A percentile compares a stretch with the other conserved stretches of the same genome.
Evolutionary conservation across 2,113 vertebrate genomes (phyloP).

Genomic region (Gobiocypris rarus): DNA sequence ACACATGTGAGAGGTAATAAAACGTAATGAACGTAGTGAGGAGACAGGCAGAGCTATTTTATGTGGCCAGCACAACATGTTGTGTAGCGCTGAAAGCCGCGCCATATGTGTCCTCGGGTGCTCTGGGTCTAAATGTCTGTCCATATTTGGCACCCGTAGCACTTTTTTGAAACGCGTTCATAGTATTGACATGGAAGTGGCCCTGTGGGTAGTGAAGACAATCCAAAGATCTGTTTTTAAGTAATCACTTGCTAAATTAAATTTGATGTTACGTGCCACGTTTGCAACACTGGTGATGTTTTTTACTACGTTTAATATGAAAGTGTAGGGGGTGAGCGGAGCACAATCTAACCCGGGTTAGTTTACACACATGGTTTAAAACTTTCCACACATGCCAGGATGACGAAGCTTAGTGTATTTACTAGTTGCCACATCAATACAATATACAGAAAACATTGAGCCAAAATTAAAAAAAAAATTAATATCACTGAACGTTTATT

Average conservation of each 20-base stretch:
- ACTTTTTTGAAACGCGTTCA: not conserved
- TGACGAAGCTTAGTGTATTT: too few relatives aligned
- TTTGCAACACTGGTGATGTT: not conserved
- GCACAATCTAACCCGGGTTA: too few relatives aligned
- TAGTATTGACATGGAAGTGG: constrained; percentile 1
- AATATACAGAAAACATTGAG: too few relatives aligned
- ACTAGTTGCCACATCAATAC: too few relatives aligned
- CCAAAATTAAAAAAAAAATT: too few relatives aligned
- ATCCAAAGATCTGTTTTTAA: not conserved
- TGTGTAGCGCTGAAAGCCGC: constrained; percentile 63
- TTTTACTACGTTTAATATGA: not conserved
- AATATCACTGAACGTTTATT: too few relatives aligned
- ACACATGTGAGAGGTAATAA: constrained; percentile 75
- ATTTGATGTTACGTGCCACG: not conserved
- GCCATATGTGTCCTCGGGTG: constrained; percentile 70
- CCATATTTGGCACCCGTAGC: constrained; percentile 35
- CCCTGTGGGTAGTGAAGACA: constrained; percentile 12
- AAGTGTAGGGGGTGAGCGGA: not conserved
- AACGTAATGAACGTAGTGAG: constrained; percentile 78
- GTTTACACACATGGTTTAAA: too few relatives aligned
- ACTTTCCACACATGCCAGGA: too few relatives aligned
- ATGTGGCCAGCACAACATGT: constrained; percentile 74
- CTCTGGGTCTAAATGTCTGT: constrained; percentile 40
- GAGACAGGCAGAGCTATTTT: constrained; percentile 77
- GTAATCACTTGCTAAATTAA: not conserved